Evolutionary conservation across 1,140 invertebrate species (phyloP).

Genomic region (Manduca sexta): DNA sequence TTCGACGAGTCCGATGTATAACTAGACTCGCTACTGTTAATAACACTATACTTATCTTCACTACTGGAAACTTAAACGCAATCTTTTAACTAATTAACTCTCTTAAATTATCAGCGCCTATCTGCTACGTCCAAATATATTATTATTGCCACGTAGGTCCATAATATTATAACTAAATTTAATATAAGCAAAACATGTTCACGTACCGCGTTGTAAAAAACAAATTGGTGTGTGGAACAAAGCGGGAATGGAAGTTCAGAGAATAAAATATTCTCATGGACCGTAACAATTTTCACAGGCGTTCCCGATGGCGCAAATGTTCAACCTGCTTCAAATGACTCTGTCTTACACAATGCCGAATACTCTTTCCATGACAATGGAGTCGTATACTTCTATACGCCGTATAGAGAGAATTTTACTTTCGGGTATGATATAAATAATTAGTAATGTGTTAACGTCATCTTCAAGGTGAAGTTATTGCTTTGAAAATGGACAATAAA

Average conservation of each 20-base stretch:
- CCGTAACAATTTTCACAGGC: slow-evolving; percentile 48
- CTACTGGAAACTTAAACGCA: neutral
- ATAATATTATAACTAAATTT: too few relatives aligned
- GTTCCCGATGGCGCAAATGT: slow-evolving; percentile 67
- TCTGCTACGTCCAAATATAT: neutral
- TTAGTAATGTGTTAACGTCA: neutral
- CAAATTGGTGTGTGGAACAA: neutral
- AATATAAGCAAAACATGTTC: neutral
- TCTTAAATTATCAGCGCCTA: neutral
- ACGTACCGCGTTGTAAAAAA: neutral
- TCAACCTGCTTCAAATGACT: slow-evolving; percentile 62
- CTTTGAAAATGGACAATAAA: slow-evolving; percentile 4
- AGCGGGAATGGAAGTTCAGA: too few relatives aligned
- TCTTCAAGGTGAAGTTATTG: neutral
- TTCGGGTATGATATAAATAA: slow-evolving; percentile 52
- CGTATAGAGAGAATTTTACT: slow-evolving; percentile 50
- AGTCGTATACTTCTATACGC: slow-evolving; percentile 44
- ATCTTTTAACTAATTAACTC: neutral
- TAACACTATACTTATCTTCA: slow-evolving; percentile 5
- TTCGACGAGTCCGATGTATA: slow-evolving; percentile 40
- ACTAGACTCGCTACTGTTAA: slow-evolving; percentile 29
- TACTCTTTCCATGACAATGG: slow-evolving; percentile 74
- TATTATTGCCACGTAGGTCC: too few relatives aligned
- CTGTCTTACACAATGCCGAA: slow-evolving; percentile 81
- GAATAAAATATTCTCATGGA: neutral